A percentile compares a stretch with the other conserved stretches of the same genome.
Evolutionary conservation across 2,113 vertebrate genomes (phyloP).

Genomic region (Actenoides hombroni): DNA sequence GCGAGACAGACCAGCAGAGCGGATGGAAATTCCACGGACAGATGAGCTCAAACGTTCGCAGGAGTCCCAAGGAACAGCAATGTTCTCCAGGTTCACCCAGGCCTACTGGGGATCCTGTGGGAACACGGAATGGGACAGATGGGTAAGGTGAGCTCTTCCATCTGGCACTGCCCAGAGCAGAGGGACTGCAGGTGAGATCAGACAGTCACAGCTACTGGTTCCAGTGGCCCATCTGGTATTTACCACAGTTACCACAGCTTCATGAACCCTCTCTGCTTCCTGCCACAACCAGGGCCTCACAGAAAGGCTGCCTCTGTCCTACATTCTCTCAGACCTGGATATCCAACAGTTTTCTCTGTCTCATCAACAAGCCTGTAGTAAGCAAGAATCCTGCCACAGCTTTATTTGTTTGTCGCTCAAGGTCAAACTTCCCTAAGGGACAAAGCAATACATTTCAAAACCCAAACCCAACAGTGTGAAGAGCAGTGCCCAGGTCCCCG

Average conservation of each 20-base stretch:
- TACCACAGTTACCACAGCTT: neutral
- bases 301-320: neutral
- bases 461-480: neutral
- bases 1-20: neutral
- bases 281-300: neutral
- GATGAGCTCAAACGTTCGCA: neutral
- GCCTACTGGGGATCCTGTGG: accelerated
- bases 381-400: neutral
- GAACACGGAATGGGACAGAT: neutral
- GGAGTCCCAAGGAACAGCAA: neutral
- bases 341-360: neutral
- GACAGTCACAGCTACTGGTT: neutral
- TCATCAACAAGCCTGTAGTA: neutral
- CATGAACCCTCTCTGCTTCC: neutral
- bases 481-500: neutral
- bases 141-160: neutral
- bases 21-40: neutral
- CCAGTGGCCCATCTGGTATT: neutral
- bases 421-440: neutral
- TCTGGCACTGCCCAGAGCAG: neutral
- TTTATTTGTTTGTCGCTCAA: neutral
- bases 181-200: neutral
- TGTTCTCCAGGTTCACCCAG: neutral
- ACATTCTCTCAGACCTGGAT: neutral
- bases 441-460: neutral